A percentile compares a stretch with the other conserved stretches of the same genome.
phyloP scores from a whole-genome alignment of 2,797 vertebrate genomes.

The Enteromius thamalakanensis region DNA sequence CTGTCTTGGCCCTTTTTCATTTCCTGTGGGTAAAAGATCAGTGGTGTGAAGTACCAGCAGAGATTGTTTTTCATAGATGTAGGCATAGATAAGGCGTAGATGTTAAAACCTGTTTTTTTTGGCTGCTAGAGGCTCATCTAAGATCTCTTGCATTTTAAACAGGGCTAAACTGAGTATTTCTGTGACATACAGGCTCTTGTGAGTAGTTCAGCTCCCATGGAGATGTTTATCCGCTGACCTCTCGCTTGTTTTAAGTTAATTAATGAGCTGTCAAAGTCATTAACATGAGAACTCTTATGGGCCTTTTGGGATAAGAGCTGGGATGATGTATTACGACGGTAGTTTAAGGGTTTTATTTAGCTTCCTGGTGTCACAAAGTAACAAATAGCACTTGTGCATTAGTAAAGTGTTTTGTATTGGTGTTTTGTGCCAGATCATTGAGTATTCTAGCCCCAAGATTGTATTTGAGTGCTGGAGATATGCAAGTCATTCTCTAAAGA shows the following conservation, averaged over 20 bases:
- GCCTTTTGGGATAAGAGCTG: background rate
- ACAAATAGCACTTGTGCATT: slow-evolving; percentile 8
- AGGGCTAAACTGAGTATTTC: slow-evolving; percentile 26
- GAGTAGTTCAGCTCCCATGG: background rate
- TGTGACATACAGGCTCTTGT: background rate
- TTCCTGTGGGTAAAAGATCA: slow-evolving; percentile 44
- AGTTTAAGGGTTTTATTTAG: slow-evolving; percentile 5
- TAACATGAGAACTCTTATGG: slow-evolving; percentile 4
- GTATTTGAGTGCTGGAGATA: slow-evolving; percentile 30
- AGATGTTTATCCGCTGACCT: slow-evolving; percentile 18
- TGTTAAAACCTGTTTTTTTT: slow-evolving; percentile 40
- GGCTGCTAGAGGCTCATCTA: slow-evolving; percentile 18
- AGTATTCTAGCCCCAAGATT: background rate
- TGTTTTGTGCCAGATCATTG: slow-evolving; percentile 20
- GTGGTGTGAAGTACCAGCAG: slow-evolving; percentile 37
- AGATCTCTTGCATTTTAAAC: slow-evolving; percentile 43
- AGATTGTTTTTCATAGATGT: slow-evolving; percentile 38
- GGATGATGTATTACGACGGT: background rate
- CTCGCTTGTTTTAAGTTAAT: background rate
- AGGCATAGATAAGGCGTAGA: slow-evolving; percentile 22
- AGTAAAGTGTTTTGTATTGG: background rate
- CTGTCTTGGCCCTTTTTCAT: slow-evolving; percentile 39
- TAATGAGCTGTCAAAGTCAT: slow-evolving; percentile 21
- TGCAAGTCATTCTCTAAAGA: slow-evolving; percentile 19
- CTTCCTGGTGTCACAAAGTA: slow-evolving; percentile 2